Evolutionary conservation across 2,888 invertebrate species (phyloP).

Genomic region (Ceratothoa steindachneri): DNA sequence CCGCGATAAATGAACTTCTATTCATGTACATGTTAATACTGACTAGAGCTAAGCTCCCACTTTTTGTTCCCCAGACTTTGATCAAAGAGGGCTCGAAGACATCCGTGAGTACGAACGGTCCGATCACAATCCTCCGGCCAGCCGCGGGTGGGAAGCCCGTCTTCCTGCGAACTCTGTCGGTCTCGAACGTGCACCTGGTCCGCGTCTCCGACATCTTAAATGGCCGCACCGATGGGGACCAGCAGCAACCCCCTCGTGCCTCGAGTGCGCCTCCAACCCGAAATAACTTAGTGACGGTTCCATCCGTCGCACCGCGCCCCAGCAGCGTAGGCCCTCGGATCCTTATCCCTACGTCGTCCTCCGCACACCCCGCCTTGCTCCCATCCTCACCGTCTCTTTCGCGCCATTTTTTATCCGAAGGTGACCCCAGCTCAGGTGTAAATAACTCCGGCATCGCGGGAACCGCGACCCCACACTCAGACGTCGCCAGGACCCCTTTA

Average conservation of each 20-base stretch:
- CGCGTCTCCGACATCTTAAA: neutral
- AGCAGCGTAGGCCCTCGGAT: constrained; percentile 43
- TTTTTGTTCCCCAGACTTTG: too few relatives aligned
- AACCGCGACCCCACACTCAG: too few relatives aligned
- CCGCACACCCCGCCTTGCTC: constrained; percentile 11
- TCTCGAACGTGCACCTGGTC: constrained; percentile 27
- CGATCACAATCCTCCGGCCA: constrained; percentile 34
- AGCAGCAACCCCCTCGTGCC: constrained; percentile 37
- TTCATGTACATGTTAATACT: too few relatives aligned
- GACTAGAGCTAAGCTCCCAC: too few relatives aligned
- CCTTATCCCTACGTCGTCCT: constrained; percentile 30
- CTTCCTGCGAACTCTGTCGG: constrained; percentile 25
- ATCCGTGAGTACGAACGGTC: constrained; percentile 14
- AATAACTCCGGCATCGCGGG: neutral
- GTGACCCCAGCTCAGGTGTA: constrained; percentile 46
- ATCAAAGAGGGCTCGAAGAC: constrained; percentile 1
- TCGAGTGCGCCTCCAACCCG: constrained; percentile 38
- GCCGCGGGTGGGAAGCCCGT: constrained; percentile 24
- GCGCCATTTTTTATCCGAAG: constrained; percentile 47
- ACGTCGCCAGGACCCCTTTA: too few relatives aligned
- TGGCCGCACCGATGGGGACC: constrained; percentile 13
- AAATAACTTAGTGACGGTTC: constrained; percentile 28
- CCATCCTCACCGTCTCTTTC: constrained; percentile 17
- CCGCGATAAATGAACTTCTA: too few relatives aligned
- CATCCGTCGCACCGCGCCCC: constrained; percentile 34